Conservation (phyloP, 2,797 vertebrate species). For the Huso huso region DNA sequence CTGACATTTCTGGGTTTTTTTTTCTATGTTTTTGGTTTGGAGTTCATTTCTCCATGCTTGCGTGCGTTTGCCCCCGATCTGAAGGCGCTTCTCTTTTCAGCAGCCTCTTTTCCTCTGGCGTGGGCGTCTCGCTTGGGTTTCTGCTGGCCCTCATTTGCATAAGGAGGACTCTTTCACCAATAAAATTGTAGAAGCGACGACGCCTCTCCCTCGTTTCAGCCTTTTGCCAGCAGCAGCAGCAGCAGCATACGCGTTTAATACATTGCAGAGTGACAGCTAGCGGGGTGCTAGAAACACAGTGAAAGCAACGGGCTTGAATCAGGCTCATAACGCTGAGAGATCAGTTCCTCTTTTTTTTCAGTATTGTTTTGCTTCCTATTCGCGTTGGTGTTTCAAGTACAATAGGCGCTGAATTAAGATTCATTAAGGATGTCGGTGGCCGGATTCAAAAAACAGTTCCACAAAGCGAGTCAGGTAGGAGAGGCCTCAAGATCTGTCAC, state of each 20-base stretch:
- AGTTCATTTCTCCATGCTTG: too few species aligned
- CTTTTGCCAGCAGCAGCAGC: constrained; percentile 20
- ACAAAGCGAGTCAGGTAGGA: constrained; percentile 90
- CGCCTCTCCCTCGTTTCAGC: constrained; percentile 30
- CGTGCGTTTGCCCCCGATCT: too few species aligned
- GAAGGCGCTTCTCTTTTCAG: too few species aligned
- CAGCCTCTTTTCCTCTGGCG: not conserved
- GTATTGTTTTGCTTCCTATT: not conserved
- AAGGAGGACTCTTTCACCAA: constrained; percentile 29
- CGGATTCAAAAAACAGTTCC: constrained; percentile 90
- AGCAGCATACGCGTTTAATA: not conserved
- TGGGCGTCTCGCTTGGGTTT: not conserved
- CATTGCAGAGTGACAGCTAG: constrained; percentile 9
- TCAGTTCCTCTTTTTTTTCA: not conserved
- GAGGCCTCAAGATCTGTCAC: constrained; percentile 19
- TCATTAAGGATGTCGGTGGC: constrained; percentile 74
- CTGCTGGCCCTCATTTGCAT: constrained; percentile 15
- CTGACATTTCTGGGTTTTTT: too few species aligned
- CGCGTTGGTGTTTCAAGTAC: not conserved
- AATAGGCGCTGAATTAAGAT: not conserved
- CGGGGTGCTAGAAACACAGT: constrained; percentile 5
- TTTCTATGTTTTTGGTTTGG: too few species aligned
- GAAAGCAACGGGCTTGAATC: not conserved
- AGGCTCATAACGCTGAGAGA: not conserved
- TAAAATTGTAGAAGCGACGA: constrained; percentile 25